Percentiles rank a stretch among this genome's conserved stretches.
These are phyloP conservation scores for Hemiprocne comata DNA, from an alignment of 2,113 vertebrate genomes.

Conservation along the genomic window DNA sequence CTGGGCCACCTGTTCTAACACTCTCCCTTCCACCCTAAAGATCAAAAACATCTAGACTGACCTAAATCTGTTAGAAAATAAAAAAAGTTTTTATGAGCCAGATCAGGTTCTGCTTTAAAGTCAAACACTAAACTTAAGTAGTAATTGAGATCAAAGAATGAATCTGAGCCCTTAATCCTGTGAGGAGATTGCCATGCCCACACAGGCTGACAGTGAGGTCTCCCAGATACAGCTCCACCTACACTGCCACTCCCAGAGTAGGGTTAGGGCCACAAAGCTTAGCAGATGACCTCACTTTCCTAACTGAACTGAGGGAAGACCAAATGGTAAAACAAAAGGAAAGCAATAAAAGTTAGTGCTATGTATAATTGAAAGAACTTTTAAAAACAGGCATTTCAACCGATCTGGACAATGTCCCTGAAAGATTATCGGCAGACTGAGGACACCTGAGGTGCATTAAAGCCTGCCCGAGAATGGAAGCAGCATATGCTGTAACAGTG, in stretches of 20 bases:
- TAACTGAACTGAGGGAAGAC: not conserved
- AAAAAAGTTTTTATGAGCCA: not conserved
- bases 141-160: not conserved
- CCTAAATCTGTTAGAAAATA: not conserved
- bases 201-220: not conserved
- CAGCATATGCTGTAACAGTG: not conserved
- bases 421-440: not conserved
- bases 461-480: not conserved
- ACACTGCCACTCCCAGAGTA: not conserved
- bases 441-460: not conserved
- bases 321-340: not conserved
- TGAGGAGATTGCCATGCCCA: not conserved
- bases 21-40: fast-evolving
- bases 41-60: fast-evolving
- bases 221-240: not conserved
- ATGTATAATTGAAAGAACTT: not conserved
- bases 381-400: not conserved
- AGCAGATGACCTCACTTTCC: not conserved
- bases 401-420: not conserved
- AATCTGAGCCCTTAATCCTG: not conserved
- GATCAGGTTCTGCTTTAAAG: not conserved
- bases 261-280: not conserved
- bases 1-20: not conserved
- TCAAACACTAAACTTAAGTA: not conserved
- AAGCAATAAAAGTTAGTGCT: not conserved